These are phyloP conservation scores for Menura novaehollandiae DNA, from an alignment of 2,113 vertebrate species.

Conservation along the genomic window DNA sequence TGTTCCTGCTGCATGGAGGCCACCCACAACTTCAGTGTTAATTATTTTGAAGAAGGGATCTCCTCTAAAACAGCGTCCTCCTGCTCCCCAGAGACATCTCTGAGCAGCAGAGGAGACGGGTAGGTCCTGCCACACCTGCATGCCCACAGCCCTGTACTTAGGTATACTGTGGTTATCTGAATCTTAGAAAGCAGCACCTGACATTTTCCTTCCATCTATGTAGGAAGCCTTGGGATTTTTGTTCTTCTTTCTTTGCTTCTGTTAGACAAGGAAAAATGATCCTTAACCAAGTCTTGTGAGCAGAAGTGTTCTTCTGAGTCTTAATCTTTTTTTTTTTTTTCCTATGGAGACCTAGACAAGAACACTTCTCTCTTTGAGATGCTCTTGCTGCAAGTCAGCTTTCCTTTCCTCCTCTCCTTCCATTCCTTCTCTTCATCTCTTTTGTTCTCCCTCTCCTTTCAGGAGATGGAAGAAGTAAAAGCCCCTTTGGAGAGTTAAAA, in stretches of 20 bases:
- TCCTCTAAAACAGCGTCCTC: background rate
- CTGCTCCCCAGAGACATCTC: background rate
- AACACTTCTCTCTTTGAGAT: background rate
- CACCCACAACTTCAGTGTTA: accelerated
- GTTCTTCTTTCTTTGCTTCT: background rate
- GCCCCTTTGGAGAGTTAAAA: background rate
- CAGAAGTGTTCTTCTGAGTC: background rate
- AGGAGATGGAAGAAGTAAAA: background rate
- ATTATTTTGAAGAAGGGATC: background rate
- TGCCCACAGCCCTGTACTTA: background rate
- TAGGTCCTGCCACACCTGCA: background rate
- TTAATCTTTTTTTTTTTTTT: background rate
- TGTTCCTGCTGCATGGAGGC: background rate
- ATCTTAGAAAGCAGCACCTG: background rate
- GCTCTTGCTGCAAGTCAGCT: background rate
- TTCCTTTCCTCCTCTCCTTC: background rate
- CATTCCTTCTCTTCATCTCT: background rate
- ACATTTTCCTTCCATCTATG: background rate
- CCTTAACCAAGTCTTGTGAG: background rate
- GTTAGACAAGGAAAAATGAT: background rate
- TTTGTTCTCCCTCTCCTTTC: background rate
- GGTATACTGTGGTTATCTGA: background rate
- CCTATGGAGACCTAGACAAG: background rate
- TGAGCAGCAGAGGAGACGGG: background rate
- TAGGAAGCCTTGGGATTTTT: background rate